A percentile compares a stretch with the other conserved stretches of the same genome.
phyloP scores from a whole-genome alignment of 2,797 vertebrate genomes.

The Eleutherodactylus coqui region DNA sequence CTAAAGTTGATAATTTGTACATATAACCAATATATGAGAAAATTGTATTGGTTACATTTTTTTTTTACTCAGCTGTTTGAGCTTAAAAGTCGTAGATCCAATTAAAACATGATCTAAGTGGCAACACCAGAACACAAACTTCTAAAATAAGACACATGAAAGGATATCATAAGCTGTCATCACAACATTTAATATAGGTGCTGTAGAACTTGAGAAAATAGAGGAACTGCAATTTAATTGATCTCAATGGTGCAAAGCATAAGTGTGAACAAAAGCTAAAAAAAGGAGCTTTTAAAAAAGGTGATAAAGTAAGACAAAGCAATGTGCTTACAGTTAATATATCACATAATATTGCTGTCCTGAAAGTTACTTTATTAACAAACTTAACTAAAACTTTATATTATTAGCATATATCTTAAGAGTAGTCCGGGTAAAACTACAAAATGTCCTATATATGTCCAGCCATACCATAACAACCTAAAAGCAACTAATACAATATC shows the following conservation, averaged over 20 bases:
- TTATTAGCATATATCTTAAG: background rate
- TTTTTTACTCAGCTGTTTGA: background rate
- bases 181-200: conserved; percentile 59
- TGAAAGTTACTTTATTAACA: background rate
- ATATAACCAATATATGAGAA: background rate
- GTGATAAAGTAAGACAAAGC: conserved; percentile 39
- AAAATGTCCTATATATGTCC: conserved; percentile 18
- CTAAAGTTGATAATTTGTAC: background rate
- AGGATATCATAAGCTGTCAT: conserved; percentile 62
- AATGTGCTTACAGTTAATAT: conserved; percentile 13
- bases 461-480: background rate
- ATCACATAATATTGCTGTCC: background rate
- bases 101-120: conserved; percentile 51
- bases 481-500: conserved; percentile 32
- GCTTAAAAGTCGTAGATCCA: conserved; percentile 21
- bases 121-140: conserved; percentile 56
- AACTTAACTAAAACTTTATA: background rate
- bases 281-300: background rate
- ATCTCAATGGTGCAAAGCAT: conserved; percentile 55
- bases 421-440: background rate
- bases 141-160: conserved; percentile 59
- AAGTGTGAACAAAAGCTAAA: conserved; percentile 62
- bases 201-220: conserved; percentile 58
- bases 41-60: background rate
- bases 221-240: conserved; percentile 54